Conservation (phyloP, 2,113 vertebrate species). For the Pelvicachromis taeniatus region DNA sequence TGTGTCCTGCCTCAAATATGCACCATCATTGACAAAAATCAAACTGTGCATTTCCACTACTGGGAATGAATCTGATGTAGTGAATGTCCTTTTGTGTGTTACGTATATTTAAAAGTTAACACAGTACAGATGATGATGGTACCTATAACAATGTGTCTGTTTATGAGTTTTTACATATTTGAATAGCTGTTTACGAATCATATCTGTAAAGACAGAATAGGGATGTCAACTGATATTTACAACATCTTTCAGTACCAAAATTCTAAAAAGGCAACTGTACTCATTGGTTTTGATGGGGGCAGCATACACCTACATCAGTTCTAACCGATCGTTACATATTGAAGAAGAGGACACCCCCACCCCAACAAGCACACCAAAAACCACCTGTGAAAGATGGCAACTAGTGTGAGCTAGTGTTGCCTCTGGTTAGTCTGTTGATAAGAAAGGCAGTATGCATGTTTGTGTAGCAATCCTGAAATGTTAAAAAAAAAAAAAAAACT, state of each 20-base stretch:
- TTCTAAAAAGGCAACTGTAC: neutral
- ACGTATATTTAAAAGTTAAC: neutral
- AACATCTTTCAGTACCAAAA: neutral
- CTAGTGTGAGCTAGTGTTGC: neutral
- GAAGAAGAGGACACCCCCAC: neutral
- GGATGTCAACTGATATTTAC: neutral
- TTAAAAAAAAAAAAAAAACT: neutral
- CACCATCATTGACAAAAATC: neutral
- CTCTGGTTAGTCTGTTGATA: neutral
- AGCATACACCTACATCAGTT: neutral
- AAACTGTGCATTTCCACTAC: neutral
- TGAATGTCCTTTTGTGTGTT: neutral
- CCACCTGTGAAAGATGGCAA: neutral
- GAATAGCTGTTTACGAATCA: neutral
- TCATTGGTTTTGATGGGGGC: neutral
- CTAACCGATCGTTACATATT: neutral
- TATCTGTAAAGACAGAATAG: neutral
- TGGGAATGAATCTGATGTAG: neutral
- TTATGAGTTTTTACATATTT: neutral
- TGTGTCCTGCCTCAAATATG: neutral
- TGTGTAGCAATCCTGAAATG: neutral
- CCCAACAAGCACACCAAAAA: neutral
- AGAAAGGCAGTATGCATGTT: neutral
- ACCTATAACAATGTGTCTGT: neutral
- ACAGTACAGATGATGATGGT: neutral